These are phyloP conservation scores for Jaculus jaculus DNA, from an alignment of 2,113 vertebrate species.

Conservation along the genomic window DNA sequence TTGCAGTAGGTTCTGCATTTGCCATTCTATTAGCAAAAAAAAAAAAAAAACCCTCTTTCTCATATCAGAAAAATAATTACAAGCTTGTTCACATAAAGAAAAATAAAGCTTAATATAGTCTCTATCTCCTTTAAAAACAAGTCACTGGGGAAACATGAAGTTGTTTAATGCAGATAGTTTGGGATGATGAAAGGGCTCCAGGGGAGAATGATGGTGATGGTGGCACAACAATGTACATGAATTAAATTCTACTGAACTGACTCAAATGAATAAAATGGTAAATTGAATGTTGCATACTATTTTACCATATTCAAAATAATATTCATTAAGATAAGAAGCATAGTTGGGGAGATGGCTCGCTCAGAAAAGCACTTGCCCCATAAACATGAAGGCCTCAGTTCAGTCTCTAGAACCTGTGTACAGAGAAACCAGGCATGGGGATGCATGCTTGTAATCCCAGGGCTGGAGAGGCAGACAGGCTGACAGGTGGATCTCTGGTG, in stretches of 20 bases:
- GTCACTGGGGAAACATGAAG: not conserved
- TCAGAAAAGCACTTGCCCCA: no score
- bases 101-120: conserved; percentile 32
- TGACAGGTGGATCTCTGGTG: no score
- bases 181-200: not conserved
- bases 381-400: no score
- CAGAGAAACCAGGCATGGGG: no score
- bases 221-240: not conserved
- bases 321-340: conserved; percentile 23
- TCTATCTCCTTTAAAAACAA: conserved; percentile 14
- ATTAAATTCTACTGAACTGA: not conserved
- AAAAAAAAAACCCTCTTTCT: not conserved
- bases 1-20: conserved; percentile 58
- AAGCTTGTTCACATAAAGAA: conserved; percentile 28
- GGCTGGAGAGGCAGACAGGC: no score
- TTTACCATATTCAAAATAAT: conserved; percentile 19
- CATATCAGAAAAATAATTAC: conserved; percentile 46
- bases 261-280: not conserved
- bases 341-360: no score
- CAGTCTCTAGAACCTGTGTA: no score
- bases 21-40: conserved; percentile 62
- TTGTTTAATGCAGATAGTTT: not conserved
- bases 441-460: no score
- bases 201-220: not conserved
- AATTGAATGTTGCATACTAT: not conserved